Evolutionary conservation across 2,888 invertebrate species (phyloP).

Genomic region (Pyrrhosoma nymphula): DNA sequence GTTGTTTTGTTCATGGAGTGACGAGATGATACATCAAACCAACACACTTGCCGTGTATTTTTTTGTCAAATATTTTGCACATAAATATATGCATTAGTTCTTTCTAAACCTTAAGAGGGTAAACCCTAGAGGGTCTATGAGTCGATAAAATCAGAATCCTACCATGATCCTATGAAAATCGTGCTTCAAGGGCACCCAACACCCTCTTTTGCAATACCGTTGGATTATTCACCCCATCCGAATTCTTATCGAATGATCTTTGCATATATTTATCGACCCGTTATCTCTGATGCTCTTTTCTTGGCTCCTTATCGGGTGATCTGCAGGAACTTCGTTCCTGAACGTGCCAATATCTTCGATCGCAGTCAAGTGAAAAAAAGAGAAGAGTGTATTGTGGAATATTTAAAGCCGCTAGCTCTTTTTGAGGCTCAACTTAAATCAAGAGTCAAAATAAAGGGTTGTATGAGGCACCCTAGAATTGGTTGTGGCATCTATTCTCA

Average conservation of each 20-base stretch:
- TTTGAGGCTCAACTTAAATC: too few species aligned
- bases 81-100: background rate
- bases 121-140: background rate
- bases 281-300: background rate
- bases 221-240: background rate
- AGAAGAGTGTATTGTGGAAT: too few species aligned
- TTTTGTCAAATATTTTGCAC: background rate
- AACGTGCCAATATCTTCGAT: slow-evolving; percentile 9
- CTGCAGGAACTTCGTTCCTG: background rate
- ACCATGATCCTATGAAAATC: background rate
- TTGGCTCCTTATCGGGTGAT: background rate
- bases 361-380: background rate
- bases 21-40: too few species aligned
- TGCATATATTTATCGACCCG: background rate
- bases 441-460: too few species aligned
- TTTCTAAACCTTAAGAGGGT: background rate
- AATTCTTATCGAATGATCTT: background rate
- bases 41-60: background rate
- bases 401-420: too few species aligned
- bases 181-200: background rate
- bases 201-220: background rate
- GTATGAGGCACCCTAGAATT: too few species aligned
- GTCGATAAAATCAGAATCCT: background rate
- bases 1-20: too few species aligned
- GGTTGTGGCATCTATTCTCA: too few species aligned